Base-by-base conservation (phyloP, 2,113 vertebrate species). In the Corvus hawaiiensis region DNA sequence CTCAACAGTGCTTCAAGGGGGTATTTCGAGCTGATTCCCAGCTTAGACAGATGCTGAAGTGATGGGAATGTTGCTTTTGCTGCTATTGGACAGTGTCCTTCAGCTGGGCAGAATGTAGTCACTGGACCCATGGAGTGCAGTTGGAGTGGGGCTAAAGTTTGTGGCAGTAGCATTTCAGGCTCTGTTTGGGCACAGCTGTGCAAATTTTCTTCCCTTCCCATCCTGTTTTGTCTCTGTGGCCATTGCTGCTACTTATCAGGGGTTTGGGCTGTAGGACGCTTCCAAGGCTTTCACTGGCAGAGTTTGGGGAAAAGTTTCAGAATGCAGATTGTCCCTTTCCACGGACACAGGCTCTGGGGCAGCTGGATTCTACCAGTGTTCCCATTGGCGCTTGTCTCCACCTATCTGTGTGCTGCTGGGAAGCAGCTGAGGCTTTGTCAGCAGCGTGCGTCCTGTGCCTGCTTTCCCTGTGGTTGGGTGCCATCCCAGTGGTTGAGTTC, bases 311-410 rank as follows among this genome's bases (percentile, higher is more conserved):
- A 23, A 13, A 8, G 20, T 30, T 66, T 71, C 21, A 35, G 35
- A 13, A 16, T 0, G 3, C 7, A 1, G 35, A 9, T 49, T 66
- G 32, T 11, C 35, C 35, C 15, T 55, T 71, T 39, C 12, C 26
- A 27, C 1, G 4, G 20, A 24, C 10, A n/a, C 8, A 37, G 8
- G 18, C 23, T 61, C 7, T 55, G 39, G 35, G 17, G 27, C 39
- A 32, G 32, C 10, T 8, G 12, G 9, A 46, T 46, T 46, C 46
- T 46, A 46, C 46, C 46, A 46, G 46, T 46, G 46, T 21, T 46
- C 46, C 46, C 20, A 6, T 11, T 46, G 46, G 46, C 19, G 2
- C 27, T 55, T 68, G n/a, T 80, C 43, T 80, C 15, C 30, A 28
- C 23, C 4, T 7, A 13, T 5, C 18, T 6, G 16, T n/a, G 30